Conservation (phyloP, 2,113 vertebrate species). For the Urocitellus parryii region DNA sequence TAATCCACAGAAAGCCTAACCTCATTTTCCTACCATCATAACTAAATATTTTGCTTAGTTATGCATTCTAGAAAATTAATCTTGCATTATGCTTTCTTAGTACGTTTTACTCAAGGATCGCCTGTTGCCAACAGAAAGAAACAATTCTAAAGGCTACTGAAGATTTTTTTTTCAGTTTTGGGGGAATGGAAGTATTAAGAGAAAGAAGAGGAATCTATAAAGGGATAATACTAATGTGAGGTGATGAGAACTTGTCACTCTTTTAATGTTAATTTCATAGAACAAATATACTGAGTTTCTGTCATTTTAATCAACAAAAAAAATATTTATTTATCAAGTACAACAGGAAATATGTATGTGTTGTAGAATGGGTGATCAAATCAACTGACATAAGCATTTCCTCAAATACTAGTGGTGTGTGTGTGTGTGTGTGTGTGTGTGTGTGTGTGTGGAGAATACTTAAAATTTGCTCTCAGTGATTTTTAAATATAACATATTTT, state of each 20-base stretch:
- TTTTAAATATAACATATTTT: not conserved
- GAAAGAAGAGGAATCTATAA: not conserved
- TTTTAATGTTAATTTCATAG: not conserved
- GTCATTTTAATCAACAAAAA: not conserved
- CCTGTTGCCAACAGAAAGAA: not conserved
- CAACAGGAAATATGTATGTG: not conserved
- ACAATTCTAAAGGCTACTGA: not conserved
- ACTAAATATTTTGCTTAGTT: conserved; percentile 1
- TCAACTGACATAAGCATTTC: not conserved
- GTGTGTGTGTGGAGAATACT: not conserved
- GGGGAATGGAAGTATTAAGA: not conserved
- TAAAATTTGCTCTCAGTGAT: not conserved
- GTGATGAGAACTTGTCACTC: not conserved
- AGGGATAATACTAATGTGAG: not conserved
- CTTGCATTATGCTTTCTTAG: not conserved
- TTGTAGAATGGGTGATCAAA: not conserved
- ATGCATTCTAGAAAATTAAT: not conserved
- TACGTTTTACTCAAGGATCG: not conserved
- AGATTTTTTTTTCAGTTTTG: not conserved
- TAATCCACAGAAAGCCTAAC: not conserved
- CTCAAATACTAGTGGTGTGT: not conserved
- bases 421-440: no score
- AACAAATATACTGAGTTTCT: not conserved
- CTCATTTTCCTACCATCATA: not conserved
- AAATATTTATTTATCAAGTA: not conserved